phyloP scores from a whole-genome alignment of 2,888 invertebrate species.

The Conus canariensis region DNA sequence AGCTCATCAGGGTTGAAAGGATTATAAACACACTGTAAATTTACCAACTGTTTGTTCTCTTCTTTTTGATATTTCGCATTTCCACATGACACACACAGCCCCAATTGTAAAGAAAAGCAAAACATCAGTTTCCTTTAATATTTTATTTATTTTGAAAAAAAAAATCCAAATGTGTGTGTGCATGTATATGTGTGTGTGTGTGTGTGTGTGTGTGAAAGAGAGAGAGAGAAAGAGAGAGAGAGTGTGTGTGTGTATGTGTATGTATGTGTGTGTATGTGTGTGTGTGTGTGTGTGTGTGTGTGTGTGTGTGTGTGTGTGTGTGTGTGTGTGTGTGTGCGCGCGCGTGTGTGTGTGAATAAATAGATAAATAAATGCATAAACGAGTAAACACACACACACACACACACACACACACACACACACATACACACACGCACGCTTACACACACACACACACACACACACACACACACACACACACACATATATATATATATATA shows the following conservation, averaged over 20 bases:
- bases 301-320: neutral
- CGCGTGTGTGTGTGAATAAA: neutral
- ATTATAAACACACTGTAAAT: too few relatives aligned
- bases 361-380: neutral
- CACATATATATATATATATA: too few relatives aligned
- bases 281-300: slow-evolving; percentile 16
- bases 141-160: too few relatives aligned
- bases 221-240: too few relatives aligned
- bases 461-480: neutral
- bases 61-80: too few relatives aligned
- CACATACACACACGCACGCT: neutral
- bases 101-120: too few relatives aligned
- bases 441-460: neutral
- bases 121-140: too few relatives aligned
- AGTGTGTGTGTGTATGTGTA: neutral
- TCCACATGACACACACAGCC: too few relatives aligned
- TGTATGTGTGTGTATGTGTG: neutral
- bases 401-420: neutral
- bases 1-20: too few relatives aligned
- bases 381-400: neutral
- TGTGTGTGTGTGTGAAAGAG: neutral
- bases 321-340: neutral
- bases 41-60: too few relatives aligned
- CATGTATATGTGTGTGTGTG: neutral
- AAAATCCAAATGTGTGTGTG: too few relatives aligned